phyloP scores from a whole-genome alignment of 2,888 invertebrate genomes.

The Thecocarcelia acutangulata region DNA sequence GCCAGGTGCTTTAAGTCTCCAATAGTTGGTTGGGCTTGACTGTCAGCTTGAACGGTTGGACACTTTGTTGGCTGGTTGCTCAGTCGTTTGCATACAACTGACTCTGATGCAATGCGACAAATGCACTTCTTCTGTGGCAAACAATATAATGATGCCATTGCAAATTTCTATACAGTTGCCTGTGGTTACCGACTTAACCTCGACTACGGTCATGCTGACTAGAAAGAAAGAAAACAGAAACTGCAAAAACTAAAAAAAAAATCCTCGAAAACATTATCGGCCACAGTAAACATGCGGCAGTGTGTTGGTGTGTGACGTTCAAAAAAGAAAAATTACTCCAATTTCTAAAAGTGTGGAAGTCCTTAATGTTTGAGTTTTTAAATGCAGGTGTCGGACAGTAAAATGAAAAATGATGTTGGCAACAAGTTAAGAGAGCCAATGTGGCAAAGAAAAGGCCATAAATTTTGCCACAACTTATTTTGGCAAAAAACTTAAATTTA shows the following conservation, averaged over 20 bases:
- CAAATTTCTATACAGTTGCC: constrained; percentile 65
- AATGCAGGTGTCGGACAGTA: constrained; percentile 42
- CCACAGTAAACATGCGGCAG: too few relatives aligned
- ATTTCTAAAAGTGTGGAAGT: constrained; percentile 9
- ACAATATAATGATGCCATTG: constrained; percentile 61
- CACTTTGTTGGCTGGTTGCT: constrained; percentile 46
- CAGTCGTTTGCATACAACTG: constrained; percentile 36
- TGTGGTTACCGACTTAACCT: constrained; percentile 62
- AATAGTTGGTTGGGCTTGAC: constrained; percentile 65
- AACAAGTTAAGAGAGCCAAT: constrained; percentile 64
- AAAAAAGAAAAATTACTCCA: constrained; percentile 4
- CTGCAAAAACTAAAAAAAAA: constrained; percentile 4
- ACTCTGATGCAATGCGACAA: constrained; percentile 68
- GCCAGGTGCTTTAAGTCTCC: constrained; percentile 68
- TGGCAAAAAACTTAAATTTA: too few relatives aligned
- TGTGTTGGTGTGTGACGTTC: not conserved
- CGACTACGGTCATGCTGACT: constrained; percentile 23
- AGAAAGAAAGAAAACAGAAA: too few relatives aligned
- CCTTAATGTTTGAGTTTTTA: constrained; percentile 13
- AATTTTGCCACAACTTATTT: too few relatives aligned
- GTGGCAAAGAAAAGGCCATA: not conserved
- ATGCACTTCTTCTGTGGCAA: constrained; percentile 67
- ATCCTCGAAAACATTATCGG: not conserved
- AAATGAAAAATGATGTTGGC: constrained; percentile 69
- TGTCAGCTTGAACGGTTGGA: constrained; percentile 51